Conservation (phyloP, 2,113 vertebrate genomes). For the Hemiscyllium ocellatum region DNA sequence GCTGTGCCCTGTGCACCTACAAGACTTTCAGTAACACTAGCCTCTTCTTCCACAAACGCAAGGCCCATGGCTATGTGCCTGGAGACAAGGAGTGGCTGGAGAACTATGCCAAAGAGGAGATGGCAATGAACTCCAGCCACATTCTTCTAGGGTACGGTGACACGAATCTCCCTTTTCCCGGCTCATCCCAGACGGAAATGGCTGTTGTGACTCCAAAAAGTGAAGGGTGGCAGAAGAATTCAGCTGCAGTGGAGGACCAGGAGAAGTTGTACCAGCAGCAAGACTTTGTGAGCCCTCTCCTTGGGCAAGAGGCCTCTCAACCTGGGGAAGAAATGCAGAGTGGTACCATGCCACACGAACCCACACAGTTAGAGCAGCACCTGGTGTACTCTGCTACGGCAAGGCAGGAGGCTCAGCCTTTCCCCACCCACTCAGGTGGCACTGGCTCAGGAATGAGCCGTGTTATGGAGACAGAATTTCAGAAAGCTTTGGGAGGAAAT, state of each 20-base stretch:
- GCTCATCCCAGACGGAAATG: too few relatives aligned
- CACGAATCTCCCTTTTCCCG: neutral
- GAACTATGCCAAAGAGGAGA: constrained; percentile 68
- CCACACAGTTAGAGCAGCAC: neutral
- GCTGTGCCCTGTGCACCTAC: constrained; percentile 80
- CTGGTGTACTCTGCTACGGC: neutral
- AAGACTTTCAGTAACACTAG: constrained; percentile 85
- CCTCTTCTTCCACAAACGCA: constrained; percentile 93
- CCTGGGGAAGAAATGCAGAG: too few relatives aligned
- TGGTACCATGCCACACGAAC: accelerated
- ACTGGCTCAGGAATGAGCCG: neutral
- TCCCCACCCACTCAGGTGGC: neutral
- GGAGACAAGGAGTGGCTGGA: constrained; percentile 84
- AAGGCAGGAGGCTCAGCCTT: neutral
- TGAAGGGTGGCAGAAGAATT: constrained; percentile 40
- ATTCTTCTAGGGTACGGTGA: constrained; percentile 46
- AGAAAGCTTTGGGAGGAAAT: constrained; percentile 10
- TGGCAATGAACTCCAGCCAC: constrained; percentile 55
- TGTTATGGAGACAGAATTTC: neutral
- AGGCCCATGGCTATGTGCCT: constrained; percentile 79
- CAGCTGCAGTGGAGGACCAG: constrained; percentile 27
- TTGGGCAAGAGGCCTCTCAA: neutral
- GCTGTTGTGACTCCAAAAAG: neutral
- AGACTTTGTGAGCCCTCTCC: neutral
- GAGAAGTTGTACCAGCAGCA: constrained; percentile 40